Evolutionary conservation across 37 sponge, comb jelly and placozoan genomes (phyloP).

Genomic region (Bolinopsis microptera): DNA sequence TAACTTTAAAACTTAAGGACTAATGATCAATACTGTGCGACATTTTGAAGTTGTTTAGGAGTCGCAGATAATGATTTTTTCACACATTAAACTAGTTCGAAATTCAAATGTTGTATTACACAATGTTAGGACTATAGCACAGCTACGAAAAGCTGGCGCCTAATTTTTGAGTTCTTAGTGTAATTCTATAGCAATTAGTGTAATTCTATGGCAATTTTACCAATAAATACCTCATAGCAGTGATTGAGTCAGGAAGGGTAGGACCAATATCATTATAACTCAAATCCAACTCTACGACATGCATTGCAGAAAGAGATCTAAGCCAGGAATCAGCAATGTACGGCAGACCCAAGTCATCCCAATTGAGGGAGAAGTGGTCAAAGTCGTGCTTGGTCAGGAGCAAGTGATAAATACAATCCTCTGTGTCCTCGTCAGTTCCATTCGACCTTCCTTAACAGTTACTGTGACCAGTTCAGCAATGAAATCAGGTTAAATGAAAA

Average conservation of each 20-base stretch:
- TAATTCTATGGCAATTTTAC: no score
- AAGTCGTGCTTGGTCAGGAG: background rate
- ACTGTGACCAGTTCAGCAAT: background rate
- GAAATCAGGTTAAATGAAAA: no score
- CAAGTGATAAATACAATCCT: conserved; percentile 7
- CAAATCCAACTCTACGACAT: background rate
- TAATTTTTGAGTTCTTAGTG: no score
- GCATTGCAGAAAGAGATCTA: background rate
- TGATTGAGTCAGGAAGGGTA: background rate
- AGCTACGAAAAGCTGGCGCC: no score
- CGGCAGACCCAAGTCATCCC: conserved; percentile 10
- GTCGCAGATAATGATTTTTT: no score
- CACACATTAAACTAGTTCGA: no score
- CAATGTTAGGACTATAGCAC: no score
- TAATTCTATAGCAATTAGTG: no score
- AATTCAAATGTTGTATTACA: no score
- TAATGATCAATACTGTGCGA: no score
- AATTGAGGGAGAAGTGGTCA: background rate
- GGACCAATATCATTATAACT: conserved; percentile 46
- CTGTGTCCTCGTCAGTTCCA: conserved; percentile 22
- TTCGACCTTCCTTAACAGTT: background rate
- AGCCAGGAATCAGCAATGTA: conserved; percentile 30
- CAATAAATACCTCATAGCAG: background rate
- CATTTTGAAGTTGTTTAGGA: no score
- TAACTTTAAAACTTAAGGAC: no score